Evolutionary conservation across 2,797 vertebrate species (phyloP).

Genomic region (Sciurus carolinensis): DNA sequence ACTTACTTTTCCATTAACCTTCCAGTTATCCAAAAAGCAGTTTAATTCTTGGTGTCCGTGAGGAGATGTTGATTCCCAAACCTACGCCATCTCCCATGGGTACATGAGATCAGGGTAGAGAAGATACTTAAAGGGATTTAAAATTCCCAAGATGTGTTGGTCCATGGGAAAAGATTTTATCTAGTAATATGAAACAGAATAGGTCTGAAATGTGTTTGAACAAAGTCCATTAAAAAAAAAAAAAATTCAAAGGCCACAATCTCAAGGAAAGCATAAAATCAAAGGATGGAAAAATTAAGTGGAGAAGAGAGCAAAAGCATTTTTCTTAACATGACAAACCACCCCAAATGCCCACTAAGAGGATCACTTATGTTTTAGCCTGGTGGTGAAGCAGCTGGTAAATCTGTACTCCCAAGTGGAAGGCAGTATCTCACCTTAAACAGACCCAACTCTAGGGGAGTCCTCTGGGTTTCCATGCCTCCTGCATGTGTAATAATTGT

Average conservation of each 20-base stretch:
- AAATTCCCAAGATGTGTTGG: constrained; percentile 61
- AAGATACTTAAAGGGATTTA: constrained; percentile 42
- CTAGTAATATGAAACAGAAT: constrained; percentile 68
- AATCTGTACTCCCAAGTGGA: neutral
- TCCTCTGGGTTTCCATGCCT: neutral
- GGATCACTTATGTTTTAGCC: neutral
- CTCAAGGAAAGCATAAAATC: constrained; percentile 29
- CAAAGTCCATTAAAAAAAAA: constrained; percentile 38
- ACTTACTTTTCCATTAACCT: neutral
- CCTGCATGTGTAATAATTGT: neutral
- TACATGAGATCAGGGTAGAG: neutral
- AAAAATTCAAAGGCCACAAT: constrained; percentile 19
- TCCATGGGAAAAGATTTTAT: constrained; percentile 70
- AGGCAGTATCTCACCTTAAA: neutral
- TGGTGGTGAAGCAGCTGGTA: neutral
- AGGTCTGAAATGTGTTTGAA: constrained; percentile 70
- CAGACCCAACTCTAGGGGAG: neutral
- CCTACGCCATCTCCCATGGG: neutral
- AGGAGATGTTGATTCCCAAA: constrained; percentile 37
- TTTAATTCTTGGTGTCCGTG: neutral
- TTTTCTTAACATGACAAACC: neutral
- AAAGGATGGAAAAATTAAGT: neutral
- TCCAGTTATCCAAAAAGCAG: neutral
- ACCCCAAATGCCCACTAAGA: neutral
- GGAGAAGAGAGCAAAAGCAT: neutral